A percentile compares a stretch with the other conserved stretches of the same genome.
Evolutionary conservation across 2,113 vertebrate species (phyloP).

Genomic region (Callionymus lyra): DNA sequence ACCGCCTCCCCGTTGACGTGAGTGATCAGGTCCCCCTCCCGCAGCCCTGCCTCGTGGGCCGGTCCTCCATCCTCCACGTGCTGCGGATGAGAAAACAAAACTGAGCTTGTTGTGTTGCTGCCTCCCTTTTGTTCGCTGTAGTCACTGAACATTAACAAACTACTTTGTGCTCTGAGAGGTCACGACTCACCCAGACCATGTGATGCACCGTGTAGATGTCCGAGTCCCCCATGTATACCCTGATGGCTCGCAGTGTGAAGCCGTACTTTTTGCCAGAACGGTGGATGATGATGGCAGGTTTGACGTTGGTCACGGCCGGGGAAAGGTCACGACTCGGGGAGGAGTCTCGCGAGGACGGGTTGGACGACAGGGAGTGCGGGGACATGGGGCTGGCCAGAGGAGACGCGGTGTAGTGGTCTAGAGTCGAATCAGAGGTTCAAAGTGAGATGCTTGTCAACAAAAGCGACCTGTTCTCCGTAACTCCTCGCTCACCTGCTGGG

Average conservation of each 20-base stretch:
- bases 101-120: no score
- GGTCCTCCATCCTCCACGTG: constrained; percentile 90
- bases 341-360: constrained; percentile 92
- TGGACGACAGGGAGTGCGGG: constrained; percentile 89
- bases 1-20: constrained; percentile 93
- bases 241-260: constrained; percentile 90
- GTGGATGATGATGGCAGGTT: constrained; percentile 86
- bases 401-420: constrained; percentile 85
- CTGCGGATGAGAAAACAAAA: constrained; percentile 55
- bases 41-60: constrained; percentile 84
- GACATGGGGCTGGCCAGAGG: constrained; percentile 93
- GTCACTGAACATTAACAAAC: no score
- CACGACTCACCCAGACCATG: constrained; percentile 76
- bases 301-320: constrained; percentile 63
- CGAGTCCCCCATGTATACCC: constrained; percentile 88
- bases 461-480: not conserved
- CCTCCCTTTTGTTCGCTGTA: no score
- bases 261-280: constrained; percentile 96
- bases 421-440: not conserved
- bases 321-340: constrained; percentile 91
- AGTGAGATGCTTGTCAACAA: not conserved
- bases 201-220: constrained; percentile 96
- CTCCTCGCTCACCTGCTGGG: constrained; percentile 76
- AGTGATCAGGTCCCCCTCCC: constrained; percentile 93
- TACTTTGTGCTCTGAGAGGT: no score